Evolutionary conservation across 2,113 vertebrate species (phyloP).

Genomic region (Lanius collurio): DNA sequence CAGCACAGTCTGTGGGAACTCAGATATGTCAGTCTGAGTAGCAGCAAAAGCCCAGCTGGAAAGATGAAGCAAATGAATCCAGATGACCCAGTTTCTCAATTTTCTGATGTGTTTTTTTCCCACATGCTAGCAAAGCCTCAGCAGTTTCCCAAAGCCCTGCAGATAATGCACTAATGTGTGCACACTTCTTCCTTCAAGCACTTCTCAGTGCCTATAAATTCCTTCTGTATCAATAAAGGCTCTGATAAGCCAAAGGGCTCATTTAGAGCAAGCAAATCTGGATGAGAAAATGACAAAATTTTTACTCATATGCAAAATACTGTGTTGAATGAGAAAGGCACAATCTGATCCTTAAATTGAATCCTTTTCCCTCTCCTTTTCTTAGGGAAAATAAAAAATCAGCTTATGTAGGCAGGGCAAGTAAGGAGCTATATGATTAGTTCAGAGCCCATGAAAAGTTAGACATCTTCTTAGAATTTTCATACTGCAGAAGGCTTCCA

Average conservation of each 20-base stretch:
- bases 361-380: not conserved
- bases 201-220: not conserved
- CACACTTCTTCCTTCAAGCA: not conserved
- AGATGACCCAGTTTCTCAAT: constrained; percentile 52
- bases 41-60: constrained; percentile 43
- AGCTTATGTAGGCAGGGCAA: not conserved
- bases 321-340: not conserved
- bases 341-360: not conserved
- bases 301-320: not conserved
- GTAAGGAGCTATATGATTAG: not conserved
- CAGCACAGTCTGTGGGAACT: not conserved
- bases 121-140: not conserved
- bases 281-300: not conserved
- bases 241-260: not conserved
- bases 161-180: not conserved
- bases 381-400: not conserved
- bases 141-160: constrained; percentile 12
- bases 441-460: not conserved
- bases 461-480: not conserved
- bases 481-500: not conserved
- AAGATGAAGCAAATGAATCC: constrained; percentile 7
- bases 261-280: not conserved
- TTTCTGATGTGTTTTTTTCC: not conserved
- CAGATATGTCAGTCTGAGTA: not conserved
- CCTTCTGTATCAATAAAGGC: not conserved